phyloP scores from a whole-genome alignment of 2,888 invertebrate genomes.

The Acrobasis suavella region DNA sequence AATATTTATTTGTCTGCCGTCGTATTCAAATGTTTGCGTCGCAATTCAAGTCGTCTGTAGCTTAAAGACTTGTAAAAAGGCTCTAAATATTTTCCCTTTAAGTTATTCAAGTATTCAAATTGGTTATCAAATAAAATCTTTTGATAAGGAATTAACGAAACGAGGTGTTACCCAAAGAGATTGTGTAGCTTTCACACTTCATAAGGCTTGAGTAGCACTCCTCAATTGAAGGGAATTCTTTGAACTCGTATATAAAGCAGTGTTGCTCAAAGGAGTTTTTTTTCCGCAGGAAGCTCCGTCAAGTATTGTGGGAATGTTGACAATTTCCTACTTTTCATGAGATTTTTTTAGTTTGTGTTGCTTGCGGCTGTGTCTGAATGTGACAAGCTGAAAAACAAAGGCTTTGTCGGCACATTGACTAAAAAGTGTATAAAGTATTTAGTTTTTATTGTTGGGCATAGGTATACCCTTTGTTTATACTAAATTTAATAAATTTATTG shows the following conservation, averaged over 20 bases:
- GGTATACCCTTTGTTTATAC: too few species aligned
- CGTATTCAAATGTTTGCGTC: conserved; percentile 43
- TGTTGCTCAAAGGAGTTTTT: conserved; percentile 43
- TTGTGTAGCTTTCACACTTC: conserved; percentile 42
- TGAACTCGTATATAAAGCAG: conserved; percentile 53
- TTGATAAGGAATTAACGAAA: conserved; percentile 26
- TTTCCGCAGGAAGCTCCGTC: conserved; percentile 45
- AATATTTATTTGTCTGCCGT: conserved; percentile 55
- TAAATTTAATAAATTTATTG: too few species aligned
- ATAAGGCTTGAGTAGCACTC: conserved; percentile 39
- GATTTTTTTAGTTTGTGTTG: conserved; percentile 43
- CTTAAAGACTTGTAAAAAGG: conserved; percentile 23
- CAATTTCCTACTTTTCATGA: conserved; percentile 46
- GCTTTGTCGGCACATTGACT: conserved; percentile 1
- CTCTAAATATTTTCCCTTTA: conserved; percentile 8
- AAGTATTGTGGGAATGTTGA: conserved; percentile 53
- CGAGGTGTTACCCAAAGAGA: conserved; percentile 28
- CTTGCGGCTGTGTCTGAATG: not conserved
- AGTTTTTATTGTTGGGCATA: not conserved
- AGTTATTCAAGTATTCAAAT: conserved; percentile 16
- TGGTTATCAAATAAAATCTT: conserved; percentile 18
- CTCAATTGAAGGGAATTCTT: conserved; percentile 48
- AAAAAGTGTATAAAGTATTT: not conserved
- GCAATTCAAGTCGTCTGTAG: conserved; percentile 32
- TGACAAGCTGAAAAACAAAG: not conserved